These are phyloP conservation scores for Brachyrhaphis roseni DNA, from an alignment of 2,797 vertebrate genomes.

Conservation along the genomic window DNA sequence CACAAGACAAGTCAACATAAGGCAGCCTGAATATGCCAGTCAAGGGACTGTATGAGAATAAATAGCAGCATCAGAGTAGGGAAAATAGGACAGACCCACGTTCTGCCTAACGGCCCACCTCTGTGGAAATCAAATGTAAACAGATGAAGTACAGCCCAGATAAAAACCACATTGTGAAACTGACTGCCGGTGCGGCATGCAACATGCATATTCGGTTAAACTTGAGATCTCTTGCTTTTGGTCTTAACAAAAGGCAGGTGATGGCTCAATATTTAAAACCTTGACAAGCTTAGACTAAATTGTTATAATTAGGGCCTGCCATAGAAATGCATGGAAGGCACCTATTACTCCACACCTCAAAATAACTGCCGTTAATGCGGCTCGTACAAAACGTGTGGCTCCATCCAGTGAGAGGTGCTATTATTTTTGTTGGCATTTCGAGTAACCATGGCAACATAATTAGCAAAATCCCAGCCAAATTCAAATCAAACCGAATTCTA, in stretches of 20 bases:
- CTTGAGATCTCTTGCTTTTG: neutral
- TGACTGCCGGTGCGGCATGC: neutral
- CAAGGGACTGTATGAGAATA: constrained; percentile 1
- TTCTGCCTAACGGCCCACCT: constrained; percentile 6
- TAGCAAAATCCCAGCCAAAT: too few relatives aligned
- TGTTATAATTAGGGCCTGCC: neutral
- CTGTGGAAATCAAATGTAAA: neutral
- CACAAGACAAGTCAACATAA: constrained; percentile 18
- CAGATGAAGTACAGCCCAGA: neutral
- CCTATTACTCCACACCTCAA: too few relatives aligned
- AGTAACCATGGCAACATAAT: too few relatives aligned
- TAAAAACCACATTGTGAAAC: neutral
- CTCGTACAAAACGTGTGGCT: too few relatives aligned
- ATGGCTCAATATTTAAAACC: neutral
- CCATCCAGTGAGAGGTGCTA: too few relatives aligned
- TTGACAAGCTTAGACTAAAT: neutral
- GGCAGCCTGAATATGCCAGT: constrained; percentile 32
- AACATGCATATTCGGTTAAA: neutral
- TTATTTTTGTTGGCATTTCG: too few relatives aligned
- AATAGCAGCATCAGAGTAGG: neutral
- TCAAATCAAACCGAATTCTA: too few relatives aligned
- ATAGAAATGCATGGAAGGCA: too few relatives aligned
- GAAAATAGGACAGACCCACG: constrained; percentile 24
- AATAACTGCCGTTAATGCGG: too few relatives aligned
- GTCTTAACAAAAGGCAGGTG: neutral